Base-by-base conservation (phyloP, 1,140 invertebrate genomes). In the Ooceraea biroi region DNA sequence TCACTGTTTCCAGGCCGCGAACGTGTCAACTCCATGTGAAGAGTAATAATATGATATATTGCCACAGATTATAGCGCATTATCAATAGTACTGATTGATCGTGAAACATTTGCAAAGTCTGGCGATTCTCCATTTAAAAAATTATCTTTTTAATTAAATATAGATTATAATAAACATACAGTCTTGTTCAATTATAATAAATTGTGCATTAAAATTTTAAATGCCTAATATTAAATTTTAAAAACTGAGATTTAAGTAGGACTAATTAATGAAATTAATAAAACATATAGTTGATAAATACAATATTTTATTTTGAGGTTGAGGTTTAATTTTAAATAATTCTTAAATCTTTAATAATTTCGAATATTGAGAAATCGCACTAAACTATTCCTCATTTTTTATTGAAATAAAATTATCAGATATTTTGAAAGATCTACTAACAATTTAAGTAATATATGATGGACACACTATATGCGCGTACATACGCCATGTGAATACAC, bases 111-210 rank as follows among this genome's bases (percentile, higher is more conserved):
- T 58, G 44, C 17, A n/a, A 46, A 57, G 46, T 61, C n/a, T 30
- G 10, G 19, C 12, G 27, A 4, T 30, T n/a, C 25, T 22, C 27
- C 17, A 36, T 36, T 19, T 69, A 22, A 8, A 69, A 80, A 80
- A 57, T 69, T 57, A 68, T 71, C 52, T n/a, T 57, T 80, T 57
- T 25, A 36, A 69, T 69, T 69, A 78, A 78, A 80, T 80, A 58
- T 7, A 46, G 65, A 80, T 80, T 69, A 69, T n/a, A 46, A 44
- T 52, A 61, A 19, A 57, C 17, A 17, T 77, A 19, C 3, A 65
- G 4, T 8, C 44, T 22, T 12, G 41, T 0, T 3, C 19, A 50
- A 11, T 0, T 3, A 22, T 60, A 14, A 17, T 36, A 25, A 14
- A 73, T 27, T 22, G 36, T 44, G 17, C 50, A 25, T 30, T 19